Conservation (phyloP, 2,888 invertebrate species). For the Rotaria macrura region DNA sequence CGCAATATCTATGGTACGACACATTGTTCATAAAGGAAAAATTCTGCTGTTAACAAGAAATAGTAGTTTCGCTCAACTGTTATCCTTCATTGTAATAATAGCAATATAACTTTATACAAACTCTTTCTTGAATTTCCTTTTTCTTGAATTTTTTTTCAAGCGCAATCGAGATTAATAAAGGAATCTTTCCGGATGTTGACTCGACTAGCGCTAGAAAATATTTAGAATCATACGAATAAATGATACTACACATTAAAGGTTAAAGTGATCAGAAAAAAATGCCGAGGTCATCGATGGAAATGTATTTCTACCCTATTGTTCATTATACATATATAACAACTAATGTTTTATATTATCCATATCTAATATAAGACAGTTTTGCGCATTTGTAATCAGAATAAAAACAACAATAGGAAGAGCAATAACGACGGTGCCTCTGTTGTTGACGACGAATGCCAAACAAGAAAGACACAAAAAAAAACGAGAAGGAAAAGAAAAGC, state of each 20-base stretch:
- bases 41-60: background rate
- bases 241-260: background rate
- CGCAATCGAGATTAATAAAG: background rate
- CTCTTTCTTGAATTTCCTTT: background rate
- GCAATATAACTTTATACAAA: background rate
- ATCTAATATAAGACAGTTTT: background rate
- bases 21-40: background rate
- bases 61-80: background rate
- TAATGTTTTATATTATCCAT: background rate
- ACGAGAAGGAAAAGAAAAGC: background rate
- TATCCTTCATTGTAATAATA: background rate
- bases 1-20: background rate
- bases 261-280: background rate
- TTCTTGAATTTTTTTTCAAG: background rate
- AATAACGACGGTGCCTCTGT: background rate
- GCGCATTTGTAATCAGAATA: background rate
- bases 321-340: background rate
- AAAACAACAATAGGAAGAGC: background rate
- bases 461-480: background rate
- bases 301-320: background rate
- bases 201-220: background rate
- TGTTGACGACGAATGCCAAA: conserved; percentile 8
- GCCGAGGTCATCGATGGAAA: background rate
- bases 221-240: background rate
- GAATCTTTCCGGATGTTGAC: background rate